phyloP scores from a whole-genome alignment of 2,797 vertebrate genomes.

The Clarias platycephalus region DNA sequence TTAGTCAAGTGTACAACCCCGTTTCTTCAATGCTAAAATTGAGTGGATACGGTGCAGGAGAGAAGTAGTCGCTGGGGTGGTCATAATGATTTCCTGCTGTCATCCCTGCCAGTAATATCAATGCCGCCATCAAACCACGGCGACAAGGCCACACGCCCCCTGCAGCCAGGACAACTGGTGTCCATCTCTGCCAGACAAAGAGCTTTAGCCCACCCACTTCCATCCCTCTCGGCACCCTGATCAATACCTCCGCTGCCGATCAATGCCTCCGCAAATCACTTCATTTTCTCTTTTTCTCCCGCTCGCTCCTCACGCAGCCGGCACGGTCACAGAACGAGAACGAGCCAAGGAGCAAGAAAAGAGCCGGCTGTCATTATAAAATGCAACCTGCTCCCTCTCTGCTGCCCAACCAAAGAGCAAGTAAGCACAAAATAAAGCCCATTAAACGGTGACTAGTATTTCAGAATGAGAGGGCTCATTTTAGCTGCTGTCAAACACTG shows the following conservation, averaged over 20 bases:
- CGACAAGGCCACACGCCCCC: not conserved
- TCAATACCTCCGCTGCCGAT: conserved; percentile 70
- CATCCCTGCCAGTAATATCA: conserved; percentile 28
- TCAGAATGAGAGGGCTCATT: conserved; percentile 59
- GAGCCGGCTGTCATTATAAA: conserved; percentile 52
- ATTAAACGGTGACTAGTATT: conserved; percentile 57
- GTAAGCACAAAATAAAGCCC: conserved; percentile 59
- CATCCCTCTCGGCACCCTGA: conserved; percentile 58
- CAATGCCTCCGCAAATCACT: conserved; percentile 75
- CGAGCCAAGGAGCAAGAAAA: conserved; percentile 33
- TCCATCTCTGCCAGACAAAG: conserved; percentile 53
- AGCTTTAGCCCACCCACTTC: conserved; percentile 51
- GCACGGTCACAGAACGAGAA: conserved; percentile 9
- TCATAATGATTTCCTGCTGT: conserved; percentile 15
- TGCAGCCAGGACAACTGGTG: conserved; percentile 21
- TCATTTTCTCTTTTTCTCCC: conserved; percentile 66
- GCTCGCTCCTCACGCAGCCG: conserved; percentile 41
- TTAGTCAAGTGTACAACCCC: conserved; percentile 10
- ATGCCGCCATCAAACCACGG: not conserved
- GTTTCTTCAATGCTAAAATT: not conserved
- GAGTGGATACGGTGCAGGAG: not conserved
- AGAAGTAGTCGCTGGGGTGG: not conserved
- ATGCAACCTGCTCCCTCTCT: conserved; percentile 48
- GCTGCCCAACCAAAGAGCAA: conserved; percentile 54
- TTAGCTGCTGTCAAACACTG: conserved; percentile 55